phyloP scores from a whole-genome alignment of 2,888 invertebrate species.

The Camptogramma bilineatum region DNA sequence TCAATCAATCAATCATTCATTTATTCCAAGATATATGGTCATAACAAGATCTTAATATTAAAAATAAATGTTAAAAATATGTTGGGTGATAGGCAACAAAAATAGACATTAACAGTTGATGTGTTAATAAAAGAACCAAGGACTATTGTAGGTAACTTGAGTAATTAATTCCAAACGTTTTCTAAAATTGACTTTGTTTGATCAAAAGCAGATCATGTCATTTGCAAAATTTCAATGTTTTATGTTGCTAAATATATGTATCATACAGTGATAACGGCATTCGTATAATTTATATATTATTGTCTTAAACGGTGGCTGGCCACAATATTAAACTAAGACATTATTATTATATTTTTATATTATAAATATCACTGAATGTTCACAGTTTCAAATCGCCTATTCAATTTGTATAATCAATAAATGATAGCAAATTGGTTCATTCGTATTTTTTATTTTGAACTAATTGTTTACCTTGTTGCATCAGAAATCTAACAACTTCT shows the following conservation, averaged over 20 bases:
- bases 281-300: constrained; percentile 47
- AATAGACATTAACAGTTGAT: too few relatives aligned
- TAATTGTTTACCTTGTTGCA: neutral
- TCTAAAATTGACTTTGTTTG: too few relatives aligned
- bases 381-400: constrained; percentile 73
- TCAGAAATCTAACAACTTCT: neutral
- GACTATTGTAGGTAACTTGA: too few relatives aligned
- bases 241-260: constrained; percentile 34
- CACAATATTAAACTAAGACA: constrained; percentile 72
- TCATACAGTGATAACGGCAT: constrained; percentile 46
- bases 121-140: too few relatives aligned
- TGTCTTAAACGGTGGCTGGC: constrained; percentile 80
- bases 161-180: too few relatives aligned
- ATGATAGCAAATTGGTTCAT: constrained; percentile 78
- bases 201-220: too few relatives aligned
- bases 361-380: constrained; percentile 68
- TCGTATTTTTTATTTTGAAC: constrained; percentile 54
- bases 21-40: too few relatives aligned
- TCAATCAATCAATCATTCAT: too few relatives aligned
- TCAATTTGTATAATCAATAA: constrained; percentile 84
- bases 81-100: too few relatives aligned
- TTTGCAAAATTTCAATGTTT: neutral
- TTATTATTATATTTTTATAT: constrained; percentile 75
- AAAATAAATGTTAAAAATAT: too few relatives aligned
- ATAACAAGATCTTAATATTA: too few relatives aligned